Conservation (phyloP, 2,113 vertebrate genomes). For the Morphnarchus princeps region DNA sequence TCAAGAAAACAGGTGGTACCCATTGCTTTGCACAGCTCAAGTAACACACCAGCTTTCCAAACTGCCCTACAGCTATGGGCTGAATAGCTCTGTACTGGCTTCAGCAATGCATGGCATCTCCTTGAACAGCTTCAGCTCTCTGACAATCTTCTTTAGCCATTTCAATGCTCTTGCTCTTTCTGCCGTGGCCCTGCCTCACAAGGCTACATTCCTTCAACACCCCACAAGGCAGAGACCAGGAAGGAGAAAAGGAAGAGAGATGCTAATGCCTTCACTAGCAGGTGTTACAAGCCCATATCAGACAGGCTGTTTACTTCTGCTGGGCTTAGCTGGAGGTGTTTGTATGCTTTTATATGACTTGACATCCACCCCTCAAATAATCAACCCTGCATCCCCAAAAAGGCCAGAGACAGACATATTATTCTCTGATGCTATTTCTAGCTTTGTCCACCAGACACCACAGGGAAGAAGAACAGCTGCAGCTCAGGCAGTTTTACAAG, state of each 20-base stretch:
- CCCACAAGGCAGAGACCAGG: background rate
- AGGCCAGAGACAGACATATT: background rate
- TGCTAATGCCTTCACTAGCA: background rate
- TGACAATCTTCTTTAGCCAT: background rate
- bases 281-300: background rate
- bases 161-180: background rate
- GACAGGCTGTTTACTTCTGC: background rate
- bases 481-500: background rate
- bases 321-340: background rate
- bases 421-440: constrained; percentile 3
- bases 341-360: background rate
- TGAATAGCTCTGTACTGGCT: background rate
- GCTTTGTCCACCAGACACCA: background rate
- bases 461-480: constrained; percentile 17
- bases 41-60: background rate
- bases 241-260: background rate
- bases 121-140: background rate
- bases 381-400: background rate
- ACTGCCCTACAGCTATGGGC: background rate
- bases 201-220: background rate
- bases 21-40: background rate
- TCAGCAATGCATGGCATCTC: background rate
- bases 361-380: constrained; percentile 11
- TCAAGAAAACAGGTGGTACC: background rate
- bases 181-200: background rate